Base-by-base conservation (phyloP, 2,888 invertebrate species). In the Heliconius charithonia region DNA sequence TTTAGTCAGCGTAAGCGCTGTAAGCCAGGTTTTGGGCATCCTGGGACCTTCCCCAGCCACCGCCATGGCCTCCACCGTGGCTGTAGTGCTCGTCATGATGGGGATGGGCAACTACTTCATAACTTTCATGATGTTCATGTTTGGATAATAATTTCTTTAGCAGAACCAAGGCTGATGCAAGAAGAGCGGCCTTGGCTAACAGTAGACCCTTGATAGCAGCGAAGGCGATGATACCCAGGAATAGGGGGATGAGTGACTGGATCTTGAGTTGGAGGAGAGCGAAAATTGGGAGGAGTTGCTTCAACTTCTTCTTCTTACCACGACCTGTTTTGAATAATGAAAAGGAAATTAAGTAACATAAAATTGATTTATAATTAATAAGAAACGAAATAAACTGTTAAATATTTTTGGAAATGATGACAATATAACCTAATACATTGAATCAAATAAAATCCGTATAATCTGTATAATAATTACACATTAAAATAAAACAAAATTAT, bases 191-290 rank as follows among this genome's bases (percentile, higher is more conserved):
- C 95, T 98, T 98, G 85, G 97, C 97, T 84, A 98, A 96, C 87
- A 98, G 93, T 84, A 98, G 95, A 81, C 98, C 98, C 95, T 98
- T 98, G 95, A 98, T 96, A 66, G 98, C 97, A 70, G 98, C 95
- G 82, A 98, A 95, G 77, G 97, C 98, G 86, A 98, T 96, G 87
- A 95, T 90, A 63, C 92, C 98, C 79, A 98, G 96, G 86, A 97
- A 96, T 83, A 98, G 93, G 51, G 98, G 98, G 85, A 97, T 96
- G 82, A 98, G 95, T 51, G 97, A 96, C 83, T 97, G 97, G 85
- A 95, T 97, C 95, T 98, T 98, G 89, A 98, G 92, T 88, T 97
- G 97, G 88, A 98, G 94, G 79, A 98, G 96, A 86, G 97, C 95
- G 85, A 97, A 95, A 89, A 98, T 95, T 67, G 97, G 97, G 89